Conservation (phyloP, 1,140 invertebrate species). For the Mycetomoellerius zeteki region DNA sequence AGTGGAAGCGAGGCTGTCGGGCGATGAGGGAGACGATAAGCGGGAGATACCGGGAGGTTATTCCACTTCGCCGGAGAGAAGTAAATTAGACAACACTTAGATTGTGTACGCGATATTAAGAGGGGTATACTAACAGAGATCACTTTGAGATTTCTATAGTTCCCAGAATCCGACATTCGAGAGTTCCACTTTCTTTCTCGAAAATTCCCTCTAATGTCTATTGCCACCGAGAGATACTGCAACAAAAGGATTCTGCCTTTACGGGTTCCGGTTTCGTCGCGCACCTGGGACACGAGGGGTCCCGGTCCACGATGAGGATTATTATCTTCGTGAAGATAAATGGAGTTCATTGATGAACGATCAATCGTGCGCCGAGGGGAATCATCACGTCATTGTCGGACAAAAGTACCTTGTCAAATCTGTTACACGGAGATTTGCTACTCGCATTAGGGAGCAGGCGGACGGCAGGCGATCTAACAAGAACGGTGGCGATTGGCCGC, state of each 20-base stretch:
- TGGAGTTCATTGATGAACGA: slow-evolving; percentile 82
- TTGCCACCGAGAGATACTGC: neutral
- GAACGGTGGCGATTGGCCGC: neutral
- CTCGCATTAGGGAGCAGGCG: slow-evolving; percentile 28
- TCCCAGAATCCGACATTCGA: neutral
- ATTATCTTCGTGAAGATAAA: slow-evolving; percentile 80
- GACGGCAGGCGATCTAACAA: neutral
- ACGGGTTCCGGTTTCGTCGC: slow-evolving; percentile 27
- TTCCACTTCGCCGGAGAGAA: slow-evolving; percentile 20
- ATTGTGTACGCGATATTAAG: slow-evolving; percentile 44
- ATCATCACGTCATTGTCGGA: slow-evolving; percentile 77
- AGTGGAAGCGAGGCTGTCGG: slow-evolving; percentile 20
- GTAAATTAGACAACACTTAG: slow-evolving; percentile 39
- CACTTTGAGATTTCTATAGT: slow-evolving; percentile 34
- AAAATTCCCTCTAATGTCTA: slow-evolving; percentile 6
- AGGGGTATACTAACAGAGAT: neutral
- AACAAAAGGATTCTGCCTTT: slow-evolving; percentile 41
- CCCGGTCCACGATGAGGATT: slow-evolving; percentile 60
- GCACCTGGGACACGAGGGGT: slow-evolving; percentile 61
- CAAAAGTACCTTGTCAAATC: slow-evolving; percentile 82
- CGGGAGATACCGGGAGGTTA: slow-evolving; percentile 17
- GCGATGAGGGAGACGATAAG: slow-evolving; percentile 43
- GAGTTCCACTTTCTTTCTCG: neutral
- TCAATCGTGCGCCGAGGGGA: slow-evolving; percentile 79
- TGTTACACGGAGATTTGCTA: slow-evolving; percentile 82